Conservation (phyloP, 2,888 invertebrate genomes). For the Antheraea yamamai region DNA sequence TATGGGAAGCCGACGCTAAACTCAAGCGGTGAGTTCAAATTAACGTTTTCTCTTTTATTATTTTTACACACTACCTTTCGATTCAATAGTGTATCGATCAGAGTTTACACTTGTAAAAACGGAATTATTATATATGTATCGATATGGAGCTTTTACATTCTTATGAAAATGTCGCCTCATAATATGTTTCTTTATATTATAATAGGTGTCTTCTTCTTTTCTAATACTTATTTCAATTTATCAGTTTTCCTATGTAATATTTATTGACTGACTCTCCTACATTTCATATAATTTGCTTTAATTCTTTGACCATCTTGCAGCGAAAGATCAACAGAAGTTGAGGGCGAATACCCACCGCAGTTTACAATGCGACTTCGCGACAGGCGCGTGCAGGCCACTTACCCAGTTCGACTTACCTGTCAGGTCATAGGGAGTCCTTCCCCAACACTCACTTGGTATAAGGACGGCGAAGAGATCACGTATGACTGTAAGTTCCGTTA, state of each 20-base stretch:
- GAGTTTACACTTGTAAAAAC: neutral
- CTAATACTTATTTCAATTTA: too few species aligned
- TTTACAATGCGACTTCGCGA: conserved; percentile 93
- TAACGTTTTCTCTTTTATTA: conserved; percentile 22
- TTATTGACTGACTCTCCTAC: too few species aligned
- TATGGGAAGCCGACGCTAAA: conserved; percentile 89
- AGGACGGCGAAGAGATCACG: conserved; percentile 85
- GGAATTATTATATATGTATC: too few species aligned
- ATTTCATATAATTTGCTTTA: neutral
- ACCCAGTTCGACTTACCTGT: conserved; percentile 92
- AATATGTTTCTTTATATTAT: conserved; percentile 18
- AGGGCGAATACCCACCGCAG: conserved; percentile 86
- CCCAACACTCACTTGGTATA: conserved; percentile 92
- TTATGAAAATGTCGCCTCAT: too few species aligned
- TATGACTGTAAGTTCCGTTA: conserved; percentile 76
- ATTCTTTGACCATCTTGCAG: conserved; percentile 38
- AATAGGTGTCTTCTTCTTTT: too few species aligned
- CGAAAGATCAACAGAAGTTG: conserved; percentile 67
- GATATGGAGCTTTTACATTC: too few species aligned
- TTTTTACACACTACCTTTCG: neutral
- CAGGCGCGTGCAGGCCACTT: conserved; percentile 90
- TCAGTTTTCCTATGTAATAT: too few species aligned
- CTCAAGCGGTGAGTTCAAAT: conserved; percentile 83
- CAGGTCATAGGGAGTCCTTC: conserved; percentile 90
- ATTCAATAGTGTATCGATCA: neutral